These are phyloP conservation scores for Malurus alboscapulatus DNA, from an alignment of 2,113 vertebrate species.

Conservation along the genomic window DNA sequence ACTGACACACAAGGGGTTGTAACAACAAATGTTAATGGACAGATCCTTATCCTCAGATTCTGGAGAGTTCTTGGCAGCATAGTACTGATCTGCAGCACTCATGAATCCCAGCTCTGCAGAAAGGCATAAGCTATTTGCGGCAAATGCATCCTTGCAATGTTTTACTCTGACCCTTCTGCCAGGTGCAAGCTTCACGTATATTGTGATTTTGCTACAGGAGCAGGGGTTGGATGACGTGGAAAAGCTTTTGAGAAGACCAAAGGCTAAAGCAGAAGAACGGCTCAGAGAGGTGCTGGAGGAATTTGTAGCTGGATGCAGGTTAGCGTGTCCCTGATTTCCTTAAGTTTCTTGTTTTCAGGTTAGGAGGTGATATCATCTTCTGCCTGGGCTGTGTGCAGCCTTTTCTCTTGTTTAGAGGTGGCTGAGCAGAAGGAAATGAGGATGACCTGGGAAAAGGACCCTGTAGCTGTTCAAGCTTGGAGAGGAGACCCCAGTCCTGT, in stretches of 20 bases:
- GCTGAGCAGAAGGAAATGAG: background rate
- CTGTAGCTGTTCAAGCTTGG: background rate
- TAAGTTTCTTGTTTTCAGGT: background rate
- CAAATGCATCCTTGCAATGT: background rate
- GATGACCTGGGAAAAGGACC: background rate
- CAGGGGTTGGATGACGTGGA: constrained; percentile 84
- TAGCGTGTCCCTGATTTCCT: constrained; percentile 1
- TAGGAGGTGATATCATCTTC: background rate
- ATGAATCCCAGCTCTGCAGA: background rate
- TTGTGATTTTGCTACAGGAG: constrained; percentile 71
- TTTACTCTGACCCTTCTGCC: background rate
- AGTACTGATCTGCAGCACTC: background rate
- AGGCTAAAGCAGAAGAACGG: constrained; percentile 73
- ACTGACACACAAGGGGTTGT: background rate
- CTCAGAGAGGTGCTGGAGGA: constrained; percentile 83
- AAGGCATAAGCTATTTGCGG: background rate
- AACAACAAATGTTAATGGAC: background rate
- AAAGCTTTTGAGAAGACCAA: constrained; percentile 78
- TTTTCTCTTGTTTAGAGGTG: background rate
- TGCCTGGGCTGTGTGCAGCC: background rate
- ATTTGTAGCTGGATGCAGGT: constrained; percentile 90
- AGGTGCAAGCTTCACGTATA: background rate
- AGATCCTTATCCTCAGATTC: background rate
- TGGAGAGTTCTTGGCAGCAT: background rate
- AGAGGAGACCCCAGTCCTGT: background rate